These are phyloP conservation scores for Lanius ludovicianus DNA, from an alignment of 2,113 vertebrate species.

Conservation along the genomic window DNA sequence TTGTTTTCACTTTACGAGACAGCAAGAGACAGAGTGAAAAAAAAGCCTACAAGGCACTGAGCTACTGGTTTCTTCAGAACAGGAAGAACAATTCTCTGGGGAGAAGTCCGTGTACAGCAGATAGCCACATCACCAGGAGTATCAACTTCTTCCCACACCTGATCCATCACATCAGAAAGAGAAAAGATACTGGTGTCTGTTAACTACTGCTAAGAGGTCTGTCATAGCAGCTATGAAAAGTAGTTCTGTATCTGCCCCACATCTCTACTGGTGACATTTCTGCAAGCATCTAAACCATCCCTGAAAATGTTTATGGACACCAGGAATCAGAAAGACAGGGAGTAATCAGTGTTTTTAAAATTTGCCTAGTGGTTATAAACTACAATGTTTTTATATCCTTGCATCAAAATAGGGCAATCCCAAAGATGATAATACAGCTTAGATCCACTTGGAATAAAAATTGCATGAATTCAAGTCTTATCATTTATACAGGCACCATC, in stretches of 20 bases:
- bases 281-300: not conserved
- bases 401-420: not conserved
- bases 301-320: not conserved
- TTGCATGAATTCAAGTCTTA: not conserved
- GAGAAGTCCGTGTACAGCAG: not conserved
- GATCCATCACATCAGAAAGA: not conserved
- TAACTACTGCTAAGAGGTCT: slow-evolving; percentile 18
- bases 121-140: slow-evolving; percentile 9
- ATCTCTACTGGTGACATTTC: not conserved
- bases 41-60: not conserved
- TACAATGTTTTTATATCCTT: not conserved
- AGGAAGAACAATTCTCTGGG: not conserved
- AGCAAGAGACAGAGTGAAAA: not conserved
- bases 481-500: not conserved
- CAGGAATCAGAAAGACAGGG: not conserved
- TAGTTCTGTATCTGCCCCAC: not conserved
- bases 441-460: not conserved
- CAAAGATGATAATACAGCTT: not conserved
- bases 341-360: not conserved
- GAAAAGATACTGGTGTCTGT: slow-evolving; percentile 45
- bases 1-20: not conserved
- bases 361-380: not conserved
- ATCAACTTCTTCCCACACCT: slow-evolving; percentile 52
- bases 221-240: not conserved
- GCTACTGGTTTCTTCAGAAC: not conserved